phyloP scores from a whole-genome alignment of 2,888 invertebrate species.

The Pachycephus smyrnensis region DNA sequence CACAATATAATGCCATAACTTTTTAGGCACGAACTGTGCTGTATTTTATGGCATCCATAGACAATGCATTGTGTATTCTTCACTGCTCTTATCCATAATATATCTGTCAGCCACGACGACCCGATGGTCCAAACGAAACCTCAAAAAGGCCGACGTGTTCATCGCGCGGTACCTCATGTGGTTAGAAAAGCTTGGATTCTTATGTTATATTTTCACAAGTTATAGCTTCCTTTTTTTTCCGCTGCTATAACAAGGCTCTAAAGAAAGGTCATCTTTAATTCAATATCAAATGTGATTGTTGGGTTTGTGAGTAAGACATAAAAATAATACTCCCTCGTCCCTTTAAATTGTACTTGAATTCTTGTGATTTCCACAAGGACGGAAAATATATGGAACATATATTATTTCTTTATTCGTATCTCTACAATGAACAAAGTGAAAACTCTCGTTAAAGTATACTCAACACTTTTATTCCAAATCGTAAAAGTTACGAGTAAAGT shows the following conservation, averaged over 20 bases:
- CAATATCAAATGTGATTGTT: neutral
- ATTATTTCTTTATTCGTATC: neutral
- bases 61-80: conserved; percentile 27
- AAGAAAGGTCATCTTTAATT: neutral
- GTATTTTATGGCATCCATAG: conserved; percentile 26
- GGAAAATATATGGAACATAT: neutral
- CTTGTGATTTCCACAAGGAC: neutral
- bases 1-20: conserved; percentile 21
- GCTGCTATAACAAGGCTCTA: neutral
- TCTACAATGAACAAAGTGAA: neutral
- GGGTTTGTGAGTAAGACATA: neutral
- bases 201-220: neutral
- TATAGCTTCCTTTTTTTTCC: neutral
- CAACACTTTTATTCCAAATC: neutral
- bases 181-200: conserved; percentile 2
- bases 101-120: conserved; percentile 20
- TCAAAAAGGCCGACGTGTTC: conserved; percentile 22
- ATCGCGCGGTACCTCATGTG: neutral
- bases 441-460: neutral
- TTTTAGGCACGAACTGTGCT: conserved; percentile 14
- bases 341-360: neutral
- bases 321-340: neutral
- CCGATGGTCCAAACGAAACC: conserved; percentile 17
- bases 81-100: conserved; percentile 28
- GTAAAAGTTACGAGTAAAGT: neutral